Evolutionary conservation across 2,797 vertebrate species (phyloP).

Genomic region (Ciconia nigra): DNA sequence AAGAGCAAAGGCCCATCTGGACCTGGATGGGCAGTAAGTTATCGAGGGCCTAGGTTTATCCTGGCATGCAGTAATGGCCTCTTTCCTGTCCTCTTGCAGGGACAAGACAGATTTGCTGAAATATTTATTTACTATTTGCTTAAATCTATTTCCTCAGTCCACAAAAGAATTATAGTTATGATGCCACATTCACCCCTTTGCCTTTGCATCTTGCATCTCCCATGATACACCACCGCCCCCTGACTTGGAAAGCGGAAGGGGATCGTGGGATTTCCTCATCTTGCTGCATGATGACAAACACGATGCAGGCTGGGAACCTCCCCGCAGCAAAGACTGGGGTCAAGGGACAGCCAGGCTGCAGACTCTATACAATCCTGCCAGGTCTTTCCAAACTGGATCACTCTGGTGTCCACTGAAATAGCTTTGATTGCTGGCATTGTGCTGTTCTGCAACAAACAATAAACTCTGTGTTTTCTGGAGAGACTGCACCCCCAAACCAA

Average conservation of each 20-base stretch:
- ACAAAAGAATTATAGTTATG: neutral
- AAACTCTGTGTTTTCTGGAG: neutral
- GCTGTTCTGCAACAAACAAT: neutral
- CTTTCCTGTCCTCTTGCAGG: neutral
- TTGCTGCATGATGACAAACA: neutral
- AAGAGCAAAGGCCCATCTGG: neutral
- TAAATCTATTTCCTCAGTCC: neutral
- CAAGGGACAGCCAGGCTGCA: neutral
- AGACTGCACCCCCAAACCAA: neutral
- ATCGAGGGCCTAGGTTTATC: neutral
- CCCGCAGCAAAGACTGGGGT: neutral
- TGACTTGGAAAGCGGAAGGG: neutral
- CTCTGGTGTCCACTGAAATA: neutral
- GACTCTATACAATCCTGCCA: neutral
- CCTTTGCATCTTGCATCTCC: neutral
- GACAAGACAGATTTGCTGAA: neutral
- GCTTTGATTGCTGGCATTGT: neutral
- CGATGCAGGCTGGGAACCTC: neutral
- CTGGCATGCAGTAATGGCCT: neutral
- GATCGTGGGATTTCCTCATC: neutral
- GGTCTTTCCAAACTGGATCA: neutral
- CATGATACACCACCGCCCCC: neutral
- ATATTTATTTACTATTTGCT: neutral
- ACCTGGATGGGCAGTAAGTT: neutral
- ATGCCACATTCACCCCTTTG: neutral